These are phyloP conservation scores for Pelmatolapia mariae DNA, from an alignment of 2,113 vertebrate genomes.

Conservation along the genomic window DNA sequence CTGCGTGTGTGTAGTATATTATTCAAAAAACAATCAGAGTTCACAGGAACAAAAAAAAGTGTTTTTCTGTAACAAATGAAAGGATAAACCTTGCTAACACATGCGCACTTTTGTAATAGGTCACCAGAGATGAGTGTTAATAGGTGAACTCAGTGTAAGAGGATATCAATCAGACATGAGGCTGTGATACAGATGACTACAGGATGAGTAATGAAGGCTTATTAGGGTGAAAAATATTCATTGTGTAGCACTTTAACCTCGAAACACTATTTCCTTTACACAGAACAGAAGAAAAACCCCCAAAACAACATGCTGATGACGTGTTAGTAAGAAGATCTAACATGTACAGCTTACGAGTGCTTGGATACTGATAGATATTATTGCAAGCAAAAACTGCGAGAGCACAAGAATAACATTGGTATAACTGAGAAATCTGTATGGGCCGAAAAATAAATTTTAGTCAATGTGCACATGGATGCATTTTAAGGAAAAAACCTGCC, in stretches of 20 bases:
- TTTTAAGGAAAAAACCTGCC: background rate
- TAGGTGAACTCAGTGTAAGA: background rate
- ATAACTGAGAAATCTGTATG: background rate
- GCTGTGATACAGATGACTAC: background rate
- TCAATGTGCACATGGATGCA: background rate
- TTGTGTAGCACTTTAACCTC: background rate
- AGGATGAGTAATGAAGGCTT: background rate
- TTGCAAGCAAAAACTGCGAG: background rate
- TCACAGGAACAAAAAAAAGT: background rate
- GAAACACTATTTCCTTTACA: background rate
- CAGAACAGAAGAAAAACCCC: rapidly evolving
- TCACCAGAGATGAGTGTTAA: background rate
- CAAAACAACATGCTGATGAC: background rate
- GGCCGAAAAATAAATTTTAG: background rate
- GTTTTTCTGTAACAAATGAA: background rate
- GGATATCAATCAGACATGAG: background rate
- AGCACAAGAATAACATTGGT: background rate
- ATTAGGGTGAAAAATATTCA: background rate
- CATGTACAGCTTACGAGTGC: background rate
- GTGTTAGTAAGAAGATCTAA: background rate
- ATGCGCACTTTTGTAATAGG: background rate
- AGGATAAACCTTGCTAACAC: background rate
- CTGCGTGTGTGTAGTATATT: background rate
- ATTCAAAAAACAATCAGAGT: background rate
- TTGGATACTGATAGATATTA: background rate